Base-by-base conservation (phyloP, 2,888 invertebrate species). In the Lasioglossum figueresi region DNA sequence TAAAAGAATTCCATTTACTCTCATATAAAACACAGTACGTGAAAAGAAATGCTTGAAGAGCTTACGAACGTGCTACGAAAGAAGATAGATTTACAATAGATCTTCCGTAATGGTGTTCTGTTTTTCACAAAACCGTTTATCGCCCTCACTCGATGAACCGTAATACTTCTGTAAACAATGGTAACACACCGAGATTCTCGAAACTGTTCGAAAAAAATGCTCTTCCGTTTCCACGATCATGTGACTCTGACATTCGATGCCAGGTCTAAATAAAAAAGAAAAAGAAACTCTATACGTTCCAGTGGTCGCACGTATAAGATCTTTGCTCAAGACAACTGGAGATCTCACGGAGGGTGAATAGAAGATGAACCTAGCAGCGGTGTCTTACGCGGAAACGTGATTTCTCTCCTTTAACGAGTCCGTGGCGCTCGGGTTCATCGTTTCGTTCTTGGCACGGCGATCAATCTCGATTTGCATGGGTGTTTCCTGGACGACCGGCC, bases 371-470 rank as follows among this genome's bases (percentile, higher is more conserved):
- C 19, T 70, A 78, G 34, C 75, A 37, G 4, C 37, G 34, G 52
- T 73, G 66, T n/a, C 90, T 88, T 91, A 93, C 80, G 90, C 90
- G 76, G 87, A 82, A 82, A 91, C 72, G 37, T 93, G 89, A 82
- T 90, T 88, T 84, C 79, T 90, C 85, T 31, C 31, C 56, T 56
- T n/a, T 34, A 31, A 19, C 76, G 80, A 66, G 76, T 63, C 84
- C 56, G 40, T 71, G 70, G 79, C 48, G 48, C 76, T 43, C n/a
- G 66, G 40, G 43, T 63, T 81, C 40, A 81, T 52, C 23, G 68
- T 37, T 34, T 79, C 37, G 66, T 71, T 86, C 79, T 84, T 83
- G 23, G 76, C 34, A 56, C 79, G 40, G 56, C 75, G 76, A 75
- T 84, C 23, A 86, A 76, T 77, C 83, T 88, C 72, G 88, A 27